Percentiles rank a stretch among this genome's conserved stretches.
Evolutionary conservation across 1,140 invertebrate species (phyloP).

Genomic region (Aphelinus atriplicis): DNA sequence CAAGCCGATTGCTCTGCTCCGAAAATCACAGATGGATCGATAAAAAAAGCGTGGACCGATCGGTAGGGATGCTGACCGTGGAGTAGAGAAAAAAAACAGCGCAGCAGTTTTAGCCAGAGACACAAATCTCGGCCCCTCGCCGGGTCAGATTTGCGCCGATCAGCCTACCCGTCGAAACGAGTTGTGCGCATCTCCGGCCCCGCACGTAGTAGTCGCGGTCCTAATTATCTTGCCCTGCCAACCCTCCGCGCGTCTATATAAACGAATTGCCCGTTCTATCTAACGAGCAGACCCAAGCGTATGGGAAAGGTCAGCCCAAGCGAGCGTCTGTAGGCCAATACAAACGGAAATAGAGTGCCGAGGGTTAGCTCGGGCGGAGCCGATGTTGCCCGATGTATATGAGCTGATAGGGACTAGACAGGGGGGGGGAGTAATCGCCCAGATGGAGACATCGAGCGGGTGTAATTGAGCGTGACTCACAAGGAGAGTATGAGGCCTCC

Average conservation of each 20-base stretch:
- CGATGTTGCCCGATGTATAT: no score
- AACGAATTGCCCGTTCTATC: background rate
- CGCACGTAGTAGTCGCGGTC: background rate
- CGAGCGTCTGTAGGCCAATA: background rate
- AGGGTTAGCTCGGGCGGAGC: background rate
- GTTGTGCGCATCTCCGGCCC: background rate
- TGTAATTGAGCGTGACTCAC: background rate
- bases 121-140: constrained; percentile 14
- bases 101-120: constrained; percentile 11
- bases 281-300: background rate
- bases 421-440: no score
- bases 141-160: constrained; percentile 12
- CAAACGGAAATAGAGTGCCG: background rate
- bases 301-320: background rate
- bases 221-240: constrained; percentile 18
- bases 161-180: constrained; percentile 7
- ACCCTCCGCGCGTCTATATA: no score
- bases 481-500: no score
- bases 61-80: no score
- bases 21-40: no score
- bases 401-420: no score
- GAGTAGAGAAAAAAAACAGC: background rate
- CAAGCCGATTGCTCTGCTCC: no score
- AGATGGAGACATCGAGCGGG: background rate
- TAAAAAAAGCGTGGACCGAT: no score